Base-by-base conservation (phyloP, 2,797 vertebrate genomes). In the Megaceryle alcyon region DNA sequence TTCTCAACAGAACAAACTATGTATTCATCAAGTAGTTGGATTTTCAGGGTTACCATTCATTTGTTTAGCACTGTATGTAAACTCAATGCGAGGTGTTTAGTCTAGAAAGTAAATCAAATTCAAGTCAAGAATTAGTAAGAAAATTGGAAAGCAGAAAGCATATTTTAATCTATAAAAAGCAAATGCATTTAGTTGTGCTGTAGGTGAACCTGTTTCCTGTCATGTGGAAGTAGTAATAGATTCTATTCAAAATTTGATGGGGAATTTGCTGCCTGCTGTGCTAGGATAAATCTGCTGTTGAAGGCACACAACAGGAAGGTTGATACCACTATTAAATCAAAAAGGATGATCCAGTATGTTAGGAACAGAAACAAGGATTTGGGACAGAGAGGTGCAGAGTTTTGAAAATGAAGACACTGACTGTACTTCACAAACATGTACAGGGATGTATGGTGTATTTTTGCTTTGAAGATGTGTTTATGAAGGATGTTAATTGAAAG, bases 401-500 rank as follows among this genome's bases (percentile, higher is more conserved):
- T 81, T 43, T 83, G 20, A 61, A 81, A 31, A 14, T 46, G 63
- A 76, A 37, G 26, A 33, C 6, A 8, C 29, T 57, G 48, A 3
- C 76, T 2, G 0, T 59, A 7, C 11, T 81, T 65, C 3, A 10
- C 3, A 16, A 33, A n/a, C 1, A 1, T 31, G 16, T 2, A 16
- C 12, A 11, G 3, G 4, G 4, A n/a, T 1, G 0, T 53, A 5
- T 10, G 31, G 16, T 57, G 13, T 84, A 12, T 93, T 79, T 86
- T 61, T 72, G 43, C 18, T 69, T 49, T 1, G 19, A 35, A 14
- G 6, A 33, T 72, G 13, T 33, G 9, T 61, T 83, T 54, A 23
- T 72, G 70, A 65, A 77, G 28, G 60, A 37, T 57, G 20, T 25
- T 33, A 56, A 60, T 9, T 18, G 39, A 70, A 61, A 69, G 54